Conservation (phyloP, 2,113 vertebrate species). For the Grallaria varia region DNA sequence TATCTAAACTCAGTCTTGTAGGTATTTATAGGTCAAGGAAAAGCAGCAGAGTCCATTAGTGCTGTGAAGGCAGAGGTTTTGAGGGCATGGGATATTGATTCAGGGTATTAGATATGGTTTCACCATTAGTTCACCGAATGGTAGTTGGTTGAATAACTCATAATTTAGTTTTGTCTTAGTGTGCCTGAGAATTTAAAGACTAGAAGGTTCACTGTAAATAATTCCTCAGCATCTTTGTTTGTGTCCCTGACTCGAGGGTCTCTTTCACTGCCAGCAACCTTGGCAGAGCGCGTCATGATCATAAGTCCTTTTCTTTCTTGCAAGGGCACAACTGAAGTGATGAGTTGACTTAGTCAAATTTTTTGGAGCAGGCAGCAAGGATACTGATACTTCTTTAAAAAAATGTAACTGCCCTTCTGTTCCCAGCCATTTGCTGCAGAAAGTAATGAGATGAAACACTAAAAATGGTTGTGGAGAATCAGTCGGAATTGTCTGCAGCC, state of each 20-base stretch:
- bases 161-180: background rate
- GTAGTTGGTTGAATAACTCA: background rate
- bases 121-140: background rate
- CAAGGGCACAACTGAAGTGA: background rate
- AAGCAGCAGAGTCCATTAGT: background rate
- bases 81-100: background rate
- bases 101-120: background rate
- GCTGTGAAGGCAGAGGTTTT: background rate
- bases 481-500: constrained; percentile 11
- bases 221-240: background rate
- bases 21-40: background rate
- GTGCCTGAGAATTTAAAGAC: background rate
- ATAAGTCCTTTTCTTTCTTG: background rate
- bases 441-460: constrained; percentile 17
- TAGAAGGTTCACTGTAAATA: background rate
- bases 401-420: background rate
- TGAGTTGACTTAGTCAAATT: background rate
- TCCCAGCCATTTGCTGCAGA: background rate
- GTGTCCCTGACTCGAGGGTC: background rate
- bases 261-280: background rate
- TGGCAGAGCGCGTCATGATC: background rate
- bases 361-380: background rate
- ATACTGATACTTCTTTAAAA: background rate
- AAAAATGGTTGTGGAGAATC: background rate
- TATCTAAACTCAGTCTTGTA: background rate